These are phyloP conservation scores for Synaphobranchus kaupii DNA, from an alignment of 2,797 vertebrate species.

Conservation along the genomic window DNA sequence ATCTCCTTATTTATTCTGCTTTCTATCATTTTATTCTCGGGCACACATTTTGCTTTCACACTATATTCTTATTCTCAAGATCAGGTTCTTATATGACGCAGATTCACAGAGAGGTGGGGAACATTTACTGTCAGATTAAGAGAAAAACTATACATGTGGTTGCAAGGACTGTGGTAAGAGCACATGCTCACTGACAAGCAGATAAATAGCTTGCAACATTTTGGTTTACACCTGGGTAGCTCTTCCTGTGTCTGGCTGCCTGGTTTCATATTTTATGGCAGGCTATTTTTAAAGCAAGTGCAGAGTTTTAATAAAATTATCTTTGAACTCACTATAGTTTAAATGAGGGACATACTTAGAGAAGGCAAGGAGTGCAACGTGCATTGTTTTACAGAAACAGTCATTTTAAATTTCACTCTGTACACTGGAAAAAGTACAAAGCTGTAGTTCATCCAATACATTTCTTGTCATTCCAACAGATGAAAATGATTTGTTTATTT, in stretches of 20 bases:
- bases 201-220: neutral
- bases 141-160: neutral
- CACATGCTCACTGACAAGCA: neutral
- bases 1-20: too few relatives aligned
- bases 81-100: neutral
- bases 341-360: too few relatives aligned
- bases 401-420: too few relatives aligned
- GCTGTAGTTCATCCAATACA: too few relatives aligned
- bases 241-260: neutral
- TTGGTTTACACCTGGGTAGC: neutral
- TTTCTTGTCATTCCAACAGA: too few relatives aligned
- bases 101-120: neutral
- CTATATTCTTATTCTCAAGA: neutral
- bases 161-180: neutral
- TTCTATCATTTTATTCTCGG: neutral
- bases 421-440: too few relatives aligned
- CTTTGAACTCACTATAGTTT: neutral
- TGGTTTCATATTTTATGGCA: neutral
- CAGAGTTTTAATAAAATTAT: neutral
- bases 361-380: neutral
- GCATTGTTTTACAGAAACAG: too few relatives aligned
- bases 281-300: neutral
- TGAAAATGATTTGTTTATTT: too few relatives aligned
- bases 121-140: neutral
- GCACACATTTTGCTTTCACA: neutral